Evolutionary conservation across 2,113 vertebrate genomes (phyloP).

Genomic region (Hyaena hyaena): DNA sequence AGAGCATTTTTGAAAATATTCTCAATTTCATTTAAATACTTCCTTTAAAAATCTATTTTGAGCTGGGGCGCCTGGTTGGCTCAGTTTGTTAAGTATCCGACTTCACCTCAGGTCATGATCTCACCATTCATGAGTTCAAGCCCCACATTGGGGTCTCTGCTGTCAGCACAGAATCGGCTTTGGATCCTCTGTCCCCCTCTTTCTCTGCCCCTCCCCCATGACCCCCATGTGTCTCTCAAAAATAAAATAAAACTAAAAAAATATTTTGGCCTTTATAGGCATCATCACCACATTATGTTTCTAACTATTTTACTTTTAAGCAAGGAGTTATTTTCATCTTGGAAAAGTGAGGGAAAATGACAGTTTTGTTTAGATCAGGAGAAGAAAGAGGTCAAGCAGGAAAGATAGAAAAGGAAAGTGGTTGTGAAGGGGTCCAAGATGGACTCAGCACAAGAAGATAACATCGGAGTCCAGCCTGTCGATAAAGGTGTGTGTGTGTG

Average conservation of each 20-base stretch:
- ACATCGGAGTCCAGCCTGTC: background rate
- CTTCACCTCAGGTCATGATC: no score
- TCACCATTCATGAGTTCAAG: no score
- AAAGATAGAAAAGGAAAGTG: background rate
- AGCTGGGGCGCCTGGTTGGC: no score
- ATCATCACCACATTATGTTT: background rate
- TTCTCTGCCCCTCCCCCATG: no score
- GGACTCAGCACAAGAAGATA: background rate
- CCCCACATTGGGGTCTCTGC: no score
- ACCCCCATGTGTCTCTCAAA: no score
- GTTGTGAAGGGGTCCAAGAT: background rate
- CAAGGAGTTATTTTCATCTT: background rate
- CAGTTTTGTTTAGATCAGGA: background rate
- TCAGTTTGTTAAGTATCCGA: no score
- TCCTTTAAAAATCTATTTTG: background rate
- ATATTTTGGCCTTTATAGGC: background rate
- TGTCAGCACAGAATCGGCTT: no score
- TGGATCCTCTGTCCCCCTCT: no score
- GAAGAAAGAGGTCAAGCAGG: background rate
- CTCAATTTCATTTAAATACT: background rate
- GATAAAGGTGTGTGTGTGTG: background rate
- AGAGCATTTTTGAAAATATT: background rate
- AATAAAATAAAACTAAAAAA: background rate
- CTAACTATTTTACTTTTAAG: conserved; percentile 25
- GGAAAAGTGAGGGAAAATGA: background rate